Evolutionary conservation across 2,888 invertebrate species (phyloP), one percentile per base, ranked within the genome.

Genomic region (Troglohyphantes excavatus): DNA sequence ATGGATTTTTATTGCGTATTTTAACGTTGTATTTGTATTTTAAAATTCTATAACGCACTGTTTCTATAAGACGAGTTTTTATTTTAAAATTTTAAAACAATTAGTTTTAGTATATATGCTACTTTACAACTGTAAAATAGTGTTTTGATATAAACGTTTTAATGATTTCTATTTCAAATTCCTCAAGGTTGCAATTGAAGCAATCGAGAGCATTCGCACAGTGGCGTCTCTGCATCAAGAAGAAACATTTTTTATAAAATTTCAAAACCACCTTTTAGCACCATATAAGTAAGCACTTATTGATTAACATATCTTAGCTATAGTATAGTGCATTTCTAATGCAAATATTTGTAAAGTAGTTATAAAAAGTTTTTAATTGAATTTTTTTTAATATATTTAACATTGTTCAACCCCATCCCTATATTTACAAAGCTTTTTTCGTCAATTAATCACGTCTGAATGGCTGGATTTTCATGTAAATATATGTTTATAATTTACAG

Each of bases 141-240:
- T 67, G 26, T 26, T 19, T 70, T 39, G 39, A 19, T 39, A 39
- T 33, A 0, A 61, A 63, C n/a, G n/a, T 63, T 72, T 17, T 11
- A 39, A n/a, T 5, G 17, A 27, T 70, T 43, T 7, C 17, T 53
- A 39, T 11, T 39, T 39, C 39, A 39, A 23, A 11, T 7, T 17
- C n/a, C 21, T 65, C 11, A 26, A 94, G 73, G 95, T 96, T 26
- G 96, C 96, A 0, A 95, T 96, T 0, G 96, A 96, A 92, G 96
- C 96, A 0, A 96, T 96, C 63, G 94, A 95, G 3, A 96, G 96
- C 92, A 96, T 97, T 6, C 95, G 96, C 61, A 97, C 97, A 7
- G 92, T 93, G 17, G 93, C 92, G 19, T 92, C 92, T 19, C 90
- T 93, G 88, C 95, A 96, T 0, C 94, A 96, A 17, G 96, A 96